Conservation (phyloP, 2,888 invertebrate species). For the Liopterus haemorrhoidalis region DNA sequence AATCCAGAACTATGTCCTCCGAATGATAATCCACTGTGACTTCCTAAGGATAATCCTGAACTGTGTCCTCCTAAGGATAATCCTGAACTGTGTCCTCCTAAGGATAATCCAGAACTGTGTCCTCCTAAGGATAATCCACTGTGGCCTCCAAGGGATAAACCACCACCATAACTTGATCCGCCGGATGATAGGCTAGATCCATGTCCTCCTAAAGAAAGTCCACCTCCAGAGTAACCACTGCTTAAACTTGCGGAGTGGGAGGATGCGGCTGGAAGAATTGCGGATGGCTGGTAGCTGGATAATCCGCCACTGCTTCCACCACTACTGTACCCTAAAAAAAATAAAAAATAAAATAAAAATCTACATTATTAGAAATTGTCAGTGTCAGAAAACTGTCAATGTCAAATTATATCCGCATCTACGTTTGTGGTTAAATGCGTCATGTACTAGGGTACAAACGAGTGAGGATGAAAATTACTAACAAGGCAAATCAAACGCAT, state of each 20-base stretch:
- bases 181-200: slow-evolving; percentile 15
- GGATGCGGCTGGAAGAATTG: slow-evolving; percentile 1
- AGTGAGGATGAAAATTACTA: not conserved
- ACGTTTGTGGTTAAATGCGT: not conserved
- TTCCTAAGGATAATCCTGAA: too few species aligned
- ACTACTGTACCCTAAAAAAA: slow-evolving; percentile 10
- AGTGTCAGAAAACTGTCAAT: slow-evolving; percentile 2
- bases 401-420: not conserved
- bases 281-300: slow-evolving; percentile 16
- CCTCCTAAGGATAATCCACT: slow-evolving; percentile 11
- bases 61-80: too few species aligned
- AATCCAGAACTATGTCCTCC: slow-evolving; percentile 6
- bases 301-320: slow-evolving; percentile 8
- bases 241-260: slow-evolving; percentile 3
- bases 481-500: not conserved
- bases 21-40: slow-evolving; percentile 3
- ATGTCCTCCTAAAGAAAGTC: slow-evolving; percentile 18
- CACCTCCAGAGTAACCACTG: slow-evolving; percentile 9
- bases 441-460: not conserved
- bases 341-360: too few species aligned
- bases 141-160: slow-evolving; percentile 12
- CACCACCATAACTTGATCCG: slow-evolving; percentile 6
- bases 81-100: slow-evolving; percentile 16
- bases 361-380: too few species aligned
- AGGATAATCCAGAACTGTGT: too few species aligned